Base-by-base conservation (phyloP, 2,888 invertebrate species). In the Tryphoninae sp. region DNA sequence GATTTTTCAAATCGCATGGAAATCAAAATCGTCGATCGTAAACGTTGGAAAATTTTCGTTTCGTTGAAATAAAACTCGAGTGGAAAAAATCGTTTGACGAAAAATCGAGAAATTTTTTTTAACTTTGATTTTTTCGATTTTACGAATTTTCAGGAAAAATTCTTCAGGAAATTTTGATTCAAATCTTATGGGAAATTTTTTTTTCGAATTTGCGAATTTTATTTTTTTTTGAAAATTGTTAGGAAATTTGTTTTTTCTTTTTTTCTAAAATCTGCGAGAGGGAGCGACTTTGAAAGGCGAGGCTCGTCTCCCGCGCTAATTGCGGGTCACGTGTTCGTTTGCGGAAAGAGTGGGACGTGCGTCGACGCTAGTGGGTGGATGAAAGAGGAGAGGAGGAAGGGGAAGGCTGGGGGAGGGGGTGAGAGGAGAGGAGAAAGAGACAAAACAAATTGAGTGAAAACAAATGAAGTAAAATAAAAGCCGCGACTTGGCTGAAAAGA, bases 281-380 rank as follows among this genome's bases (percentile, higher is more conserved):
- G n/a, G 67, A 65, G 26, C 23, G 51, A 23, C n/a, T 26, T n/a
- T 13, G n/a, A 59, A 6, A 26, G 19, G 16, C 68, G 22, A 8
- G 13, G 40, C 16, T 11, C 11, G 26, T 58, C 19, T 53, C 76
- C 61, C 42, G 77, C 40, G 77, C 59, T 78, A 71, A 78, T 78
- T 78, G 53, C 55, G 19, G 49, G 64, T 58, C 69, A 62, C 69
- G 77, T 49, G 33, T 69, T 69, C 55, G n/a, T 42, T 58, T 49
- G 71, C 71, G 71, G 11, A 71, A 71, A 71, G 59, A n/a, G n/a
- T 45, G 26, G 23, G 49, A 26, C 40, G 22, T n/a, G 4, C 8
- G 58, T 53, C 33, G 2, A 3, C 40, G 33, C 33, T 6, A 33
- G 33, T 33, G 33, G 33, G 33, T 33, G 33, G 22, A 40, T 23